A percentile compares a stretch with the other conserved stretches of the same genome.
Evolutionary conservation across 1,140 invertebrate genomes (phyloP).

Genomic region (Drosophila nigromelanica): DNA sequence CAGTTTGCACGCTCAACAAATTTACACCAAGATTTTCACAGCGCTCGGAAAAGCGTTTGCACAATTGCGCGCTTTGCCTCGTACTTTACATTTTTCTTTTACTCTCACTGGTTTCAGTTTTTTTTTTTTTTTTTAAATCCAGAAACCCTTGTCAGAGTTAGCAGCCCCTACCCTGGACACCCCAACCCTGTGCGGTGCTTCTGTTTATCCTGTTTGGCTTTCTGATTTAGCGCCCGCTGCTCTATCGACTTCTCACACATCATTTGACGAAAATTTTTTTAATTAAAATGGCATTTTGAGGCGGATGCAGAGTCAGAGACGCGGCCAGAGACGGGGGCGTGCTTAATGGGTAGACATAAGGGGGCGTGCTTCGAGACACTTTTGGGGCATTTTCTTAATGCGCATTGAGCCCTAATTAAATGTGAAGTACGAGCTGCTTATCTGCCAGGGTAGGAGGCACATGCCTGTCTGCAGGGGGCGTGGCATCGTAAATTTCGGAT

Average conservation of each 20-base stretch:
- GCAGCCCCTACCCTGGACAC: neutral
- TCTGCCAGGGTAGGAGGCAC: conserved; percentile 32
- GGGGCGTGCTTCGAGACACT: conserved; percentile 65
- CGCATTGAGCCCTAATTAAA: conserved; percentile 76
- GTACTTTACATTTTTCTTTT: conserved; percentile 45
- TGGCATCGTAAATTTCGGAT: conserved; percentile 60
- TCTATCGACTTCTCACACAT: conserved; percentile 81
- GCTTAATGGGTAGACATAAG: conserved; percentile 14
- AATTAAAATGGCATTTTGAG: conserved; percentile 78
- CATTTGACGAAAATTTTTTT: conserved; percentile 65
- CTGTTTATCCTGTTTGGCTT: conserved; percentile 66
- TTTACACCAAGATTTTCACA: conserved; percentile 77
- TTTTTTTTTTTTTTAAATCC: conserved; percentile 21
- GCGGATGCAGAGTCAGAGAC: conserved; percentile 17
- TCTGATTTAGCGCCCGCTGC: conserved; percentile 67
- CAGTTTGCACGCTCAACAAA: conserved; percentile 79
- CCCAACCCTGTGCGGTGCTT: neutral
- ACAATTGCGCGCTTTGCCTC: conserved; percentile 47
- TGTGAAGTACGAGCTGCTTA: conserved; percentile 58
- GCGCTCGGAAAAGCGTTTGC: conserved; percentile 46
- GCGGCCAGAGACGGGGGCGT: no score
- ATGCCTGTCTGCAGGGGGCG: conserved; percentile 6
- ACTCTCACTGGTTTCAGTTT: neutral
- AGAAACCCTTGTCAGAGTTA: conserved; percentile 53
- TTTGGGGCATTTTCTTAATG: conserved; percentile 71